Conservation (phyloP, 1,140 invertebrate genomes). For the Pomacea maculata region DNA sequence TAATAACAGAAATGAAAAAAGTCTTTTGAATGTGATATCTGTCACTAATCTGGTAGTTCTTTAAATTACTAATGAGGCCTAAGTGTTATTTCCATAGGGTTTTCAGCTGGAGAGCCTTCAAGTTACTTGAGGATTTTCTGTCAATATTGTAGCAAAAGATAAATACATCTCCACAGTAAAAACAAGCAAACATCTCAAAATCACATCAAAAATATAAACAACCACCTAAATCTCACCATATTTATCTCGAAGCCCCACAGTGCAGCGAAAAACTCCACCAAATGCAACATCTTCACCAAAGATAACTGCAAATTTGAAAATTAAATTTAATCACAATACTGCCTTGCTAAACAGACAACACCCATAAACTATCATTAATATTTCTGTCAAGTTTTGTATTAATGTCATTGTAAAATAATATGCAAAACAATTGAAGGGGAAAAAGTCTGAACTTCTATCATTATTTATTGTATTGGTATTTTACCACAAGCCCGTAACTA, state of each 20-base stretch:
- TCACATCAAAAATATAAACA: not conserved
- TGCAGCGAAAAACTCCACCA: slow-evolving; percentile 98
- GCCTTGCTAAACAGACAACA: not conserved
- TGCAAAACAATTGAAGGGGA: not conserved
- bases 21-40: no score
- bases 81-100: no score
- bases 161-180: not conserved
- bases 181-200: not conserved
- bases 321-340: not conserved
- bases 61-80: no score
- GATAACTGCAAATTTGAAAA: slow-evolving; percentile 71
- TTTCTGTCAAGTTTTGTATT: not conserved
- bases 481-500: no score
- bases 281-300: slow-evolving; percentile 99
- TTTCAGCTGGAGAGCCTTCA: no score
- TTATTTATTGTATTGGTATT: no score
- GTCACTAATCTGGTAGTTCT: no score
- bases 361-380: not conserved
- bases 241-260: slow-evolving; percentile 90
- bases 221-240: slow-evolving; percentile 74
- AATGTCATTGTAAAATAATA: not conserved
- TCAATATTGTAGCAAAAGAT: not conserved
- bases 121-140: no score
- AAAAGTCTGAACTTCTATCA: no score
- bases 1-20: no score